These are phyloP conservation scores for Austrofundulus limnaeus DNA, from an alignment of 2,113 vertebrate species.

Conservation along the genomic window DNA sequence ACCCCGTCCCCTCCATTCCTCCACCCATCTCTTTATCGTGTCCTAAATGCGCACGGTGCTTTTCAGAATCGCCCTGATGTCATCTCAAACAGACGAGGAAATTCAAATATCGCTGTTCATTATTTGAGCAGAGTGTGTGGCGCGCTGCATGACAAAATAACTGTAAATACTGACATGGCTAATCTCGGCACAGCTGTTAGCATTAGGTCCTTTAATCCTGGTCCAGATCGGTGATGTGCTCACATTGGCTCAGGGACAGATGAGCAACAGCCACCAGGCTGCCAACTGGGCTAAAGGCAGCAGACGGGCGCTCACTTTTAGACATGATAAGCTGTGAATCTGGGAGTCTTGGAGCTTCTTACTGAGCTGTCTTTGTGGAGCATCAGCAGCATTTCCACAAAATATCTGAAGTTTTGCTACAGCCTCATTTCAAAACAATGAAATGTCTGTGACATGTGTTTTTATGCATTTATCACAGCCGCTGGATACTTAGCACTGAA, in stretches of 20 bases:
- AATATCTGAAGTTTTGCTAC: constrained; percentile 20
- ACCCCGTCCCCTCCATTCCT: neutral
- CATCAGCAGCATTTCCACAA: constrained; percentile 29
- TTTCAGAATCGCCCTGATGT: neutral
- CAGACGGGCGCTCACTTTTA: constrained; percentile 65
- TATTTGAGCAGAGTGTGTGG: constrained; percentile 46
- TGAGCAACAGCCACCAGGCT: constrained; percentile 73
- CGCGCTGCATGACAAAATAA: constrained; percentile 68
- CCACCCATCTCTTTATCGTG: neutral
- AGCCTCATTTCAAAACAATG: constrained; percentile 19
- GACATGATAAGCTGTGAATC: constrained; percentile 63
- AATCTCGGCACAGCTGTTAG: constrained; percentile 76
- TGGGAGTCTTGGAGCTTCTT: constrained; percentile 41
- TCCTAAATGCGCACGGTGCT: neutral
- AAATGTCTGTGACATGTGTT: constrained; percentile 3
- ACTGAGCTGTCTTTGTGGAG: constrained; percentile 39
- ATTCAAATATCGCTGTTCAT: constrained; percentile 40
- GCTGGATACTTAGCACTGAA: constrained; percentile 4
- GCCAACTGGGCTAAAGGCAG: constrained; percentile 74
- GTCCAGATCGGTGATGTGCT: constrained; percentile 70
- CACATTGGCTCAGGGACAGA: constrained; percentile 69
- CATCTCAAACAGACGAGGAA: constrained; percentile 15
- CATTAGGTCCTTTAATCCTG: constrained; percentile 72
- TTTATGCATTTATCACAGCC: constrained; percentile 10
- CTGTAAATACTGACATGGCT: constrained; percentile 76